Evolutionary conservation across 2,113 vertebrate genomes (phyloP), one percentile per base, ranked within the genome.

Genomic region (Elachura formosa): DNA sequence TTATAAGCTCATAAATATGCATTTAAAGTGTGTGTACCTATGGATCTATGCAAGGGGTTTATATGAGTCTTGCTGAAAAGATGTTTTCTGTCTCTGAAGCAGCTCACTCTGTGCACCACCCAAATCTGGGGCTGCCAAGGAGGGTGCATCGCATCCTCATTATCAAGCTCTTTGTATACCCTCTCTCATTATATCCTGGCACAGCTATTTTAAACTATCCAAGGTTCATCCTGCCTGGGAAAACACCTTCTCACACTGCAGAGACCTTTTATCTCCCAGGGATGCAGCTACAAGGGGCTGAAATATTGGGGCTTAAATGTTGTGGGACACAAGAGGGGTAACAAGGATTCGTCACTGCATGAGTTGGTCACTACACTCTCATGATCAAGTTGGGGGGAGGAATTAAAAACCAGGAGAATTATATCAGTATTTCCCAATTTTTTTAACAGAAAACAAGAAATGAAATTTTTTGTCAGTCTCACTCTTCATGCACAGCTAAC

Each of bases 1-100:
- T 89, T 76, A 86, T 91, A 90, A 93, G 94, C 82, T 94, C 89
- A 86, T 94, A 89, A 92, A 96, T 94, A 92, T 83, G 77, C 83
- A 92, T 93, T 95, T 84, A 61, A 93, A 96, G 40, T 56, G 77
- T 75, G 55, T 93, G 31, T 90, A 66, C 68, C 49, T 85, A 33
- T 58, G 58, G 88, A 81, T 93, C 78, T 93, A 8, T 43, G 77
- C 66, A 55, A 90, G 49, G 72, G 49, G 48, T 86, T 96, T 94
- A 63, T 68, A 63, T 41, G 38, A 68, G 68, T 51, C 78, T 87
- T 73, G 76, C 58, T 93, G 93, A 93, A 95, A 90, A 72, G 85
- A 90, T 61, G 48, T 45, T 94, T 86, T 23, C 77, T 68, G 34
- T 46, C 45, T 81, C 89, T 88, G 93, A 84, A 91, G 63, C 26